Conservation (phyloP, 2,888 invertebrate species). For the Brenthis daphne region DNA sequence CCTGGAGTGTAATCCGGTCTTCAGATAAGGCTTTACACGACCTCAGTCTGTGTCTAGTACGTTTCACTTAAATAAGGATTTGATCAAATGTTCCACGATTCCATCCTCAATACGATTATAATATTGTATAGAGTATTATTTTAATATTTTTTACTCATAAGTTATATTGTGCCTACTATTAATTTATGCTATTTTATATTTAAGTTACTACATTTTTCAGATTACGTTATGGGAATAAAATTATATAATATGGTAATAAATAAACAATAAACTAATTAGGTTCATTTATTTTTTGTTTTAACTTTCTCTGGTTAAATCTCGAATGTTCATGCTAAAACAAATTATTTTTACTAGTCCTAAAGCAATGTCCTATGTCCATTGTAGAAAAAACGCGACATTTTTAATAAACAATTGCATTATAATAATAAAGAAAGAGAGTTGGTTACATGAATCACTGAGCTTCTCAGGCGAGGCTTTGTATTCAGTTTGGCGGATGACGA, state of each 20-base stretch:
- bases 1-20: constrained; percentile 34
- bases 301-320: no score
- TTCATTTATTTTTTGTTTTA: no score
- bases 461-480: constrained; percentile 71
- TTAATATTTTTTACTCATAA: neutral
- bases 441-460: constrained; percentile 74
- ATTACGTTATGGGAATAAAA: no score
- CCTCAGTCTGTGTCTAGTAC: constrained; percentile 32
- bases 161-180: neutral
- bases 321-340: no score
- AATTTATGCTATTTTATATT: neutral
- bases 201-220: no score
- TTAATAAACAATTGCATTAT: constrained; percentile 65
- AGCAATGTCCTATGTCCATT: neutral
- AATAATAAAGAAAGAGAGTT: constrained; percentile 58
- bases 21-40: constrained; percentile 33
- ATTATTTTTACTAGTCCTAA: no score
- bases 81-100: constrained; percentile 23
- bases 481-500: constrained; percentile 80
- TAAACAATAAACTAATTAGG: no score
- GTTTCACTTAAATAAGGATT: constrained; percentile 31
- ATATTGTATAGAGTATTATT: neutral
- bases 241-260: no score
- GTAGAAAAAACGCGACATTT: constrained; percentile 37
- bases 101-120: constrained; percentile 1